These are phyloP conservation scores for Coenonympha arcania DNA, from an alignment of 2,888 invertebrate species.

Conservation along the genomic window DNA sequence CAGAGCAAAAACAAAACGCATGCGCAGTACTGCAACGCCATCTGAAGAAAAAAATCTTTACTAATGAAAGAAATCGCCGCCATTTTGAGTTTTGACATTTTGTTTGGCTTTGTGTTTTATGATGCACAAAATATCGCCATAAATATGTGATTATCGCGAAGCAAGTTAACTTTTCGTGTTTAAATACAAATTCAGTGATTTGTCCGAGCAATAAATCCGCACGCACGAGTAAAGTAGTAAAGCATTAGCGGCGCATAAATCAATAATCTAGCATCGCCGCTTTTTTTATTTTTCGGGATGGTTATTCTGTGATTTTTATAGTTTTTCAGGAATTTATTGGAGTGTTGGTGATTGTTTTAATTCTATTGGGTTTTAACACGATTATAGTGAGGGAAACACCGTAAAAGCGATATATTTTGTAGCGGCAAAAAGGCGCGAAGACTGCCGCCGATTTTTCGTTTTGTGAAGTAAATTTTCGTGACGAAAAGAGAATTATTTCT, in stretches of 20 bases:
- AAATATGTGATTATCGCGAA: slow-evolving; percentile 40
- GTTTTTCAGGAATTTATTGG: neutral
- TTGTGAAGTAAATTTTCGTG: slow-evolving; percentile 33
- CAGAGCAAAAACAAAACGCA: slow-evolving; percentile 52
- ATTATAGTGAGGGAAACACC: slow-evolving; percentile 9
- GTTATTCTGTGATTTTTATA: slow-evolving; percentile 42
- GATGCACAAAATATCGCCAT: slow-evolving; percentile 51
- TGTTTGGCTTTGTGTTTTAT: slow-evolving; percentile 72
- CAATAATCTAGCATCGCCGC: slow-evolving; percentile 65
- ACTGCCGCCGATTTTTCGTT: slow-evolving; percentile 35
- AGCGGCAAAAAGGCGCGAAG: slow-evolving; percentile 66
- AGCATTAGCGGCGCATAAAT: slow-evolving; percentile 53
- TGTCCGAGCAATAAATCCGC: slow-evolving; percentile 34
- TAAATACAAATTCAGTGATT: slow-evolving; percentile 33
- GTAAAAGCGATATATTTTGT: slow-evolving; percentile 39
- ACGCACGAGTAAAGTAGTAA: slow-evolving; percentile 40
- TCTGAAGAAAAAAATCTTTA: slow-evolving; percentile 43
- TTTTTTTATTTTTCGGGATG: slow-evolving; percentile 60
- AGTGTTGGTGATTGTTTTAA: neutral
- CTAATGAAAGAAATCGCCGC: slow-evolving; percentile 59
- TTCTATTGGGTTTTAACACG: neutral
- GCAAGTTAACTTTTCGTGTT: slow-evolving; percentile 40
- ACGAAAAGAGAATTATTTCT: slow-evolving; percentile 1
- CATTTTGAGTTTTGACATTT: slow-evolving; percentile 76
- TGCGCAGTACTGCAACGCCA: slow-evolving; percentile 56